Evolutionary conservation across 2,113 vertebrate species (phyloP).

Genomic region (Grantiella picta): DNA sequence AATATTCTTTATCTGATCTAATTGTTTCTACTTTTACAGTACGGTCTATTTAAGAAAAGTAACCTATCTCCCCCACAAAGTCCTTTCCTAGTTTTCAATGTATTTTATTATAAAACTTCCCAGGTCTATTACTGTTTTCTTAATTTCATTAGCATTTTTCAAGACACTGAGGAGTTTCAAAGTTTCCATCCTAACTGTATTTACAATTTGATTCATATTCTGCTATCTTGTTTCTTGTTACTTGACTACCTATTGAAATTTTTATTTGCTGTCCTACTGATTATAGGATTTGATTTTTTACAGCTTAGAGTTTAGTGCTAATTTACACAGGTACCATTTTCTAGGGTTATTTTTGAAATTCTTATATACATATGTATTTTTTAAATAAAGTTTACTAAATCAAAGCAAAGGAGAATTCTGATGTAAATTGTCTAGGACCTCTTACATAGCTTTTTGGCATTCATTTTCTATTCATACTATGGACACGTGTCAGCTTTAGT

Average conservation of each 20-base stretch:
- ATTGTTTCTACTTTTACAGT: not conserved
- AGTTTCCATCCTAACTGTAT: not conserved
- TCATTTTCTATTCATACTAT: not conserved
- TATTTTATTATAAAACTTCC: not conserved
- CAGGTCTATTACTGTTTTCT: not conserved
- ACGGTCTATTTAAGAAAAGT: not conserved
- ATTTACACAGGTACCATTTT: not conserved
- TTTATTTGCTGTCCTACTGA: not conserved
- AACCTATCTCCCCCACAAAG: not conserved
- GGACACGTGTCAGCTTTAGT: not conserved
- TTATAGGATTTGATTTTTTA: not conserved
- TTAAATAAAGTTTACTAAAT: not conserved
- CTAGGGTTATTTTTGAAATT: not conserved
- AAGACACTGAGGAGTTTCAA: not conserved
- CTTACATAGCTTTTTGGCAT: not conserved
- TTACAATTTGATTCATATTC: not conserved
- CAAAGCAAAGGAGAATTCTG: not conserved
- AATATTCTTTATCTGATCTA: not conserved
- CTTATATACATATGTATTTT: fast-evolving
- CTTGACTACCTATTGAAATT: not conserved
- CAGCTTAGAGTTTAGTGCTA: not conserved
- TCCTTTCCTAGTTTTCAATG: not conserved
- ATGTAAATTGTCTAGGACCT: not conserved
- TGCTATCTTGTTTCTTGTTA: not conserved
- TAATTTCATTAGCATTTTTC: not conserved